phyloP scores from a whole-genome alignment of 2,113 vertebrate genomes.

The Scomber japonicus region DNA sequence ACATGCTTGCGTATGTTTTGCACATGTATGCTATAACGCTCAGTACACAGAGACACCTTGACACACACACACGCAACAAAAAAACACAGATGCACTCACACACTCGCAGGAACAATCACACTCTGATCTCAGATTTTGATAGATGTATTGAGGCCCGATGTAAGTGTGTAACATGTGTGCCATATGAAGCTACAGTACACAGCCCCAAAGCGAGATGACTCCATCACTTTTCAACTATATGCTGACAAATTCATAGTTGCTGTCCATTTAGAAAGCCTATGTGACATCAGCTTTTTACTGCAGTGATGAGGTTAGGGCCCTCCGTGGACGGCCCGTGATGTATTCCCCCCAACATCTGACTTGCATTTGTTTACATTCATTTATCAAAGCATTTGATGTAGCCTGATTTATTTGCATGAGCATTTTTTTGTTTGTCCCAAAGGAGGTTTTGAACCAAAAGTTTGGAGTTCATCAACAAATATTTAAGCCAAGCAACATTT shows the following conservation, averaged over 20 bases:
- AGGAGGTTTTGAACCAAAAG: conserved; percentile 59
- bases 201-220: conserved; percentile 67
- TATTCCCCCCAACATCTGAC: conserved; percentile 67
- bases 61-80: conserved; percentile 40
- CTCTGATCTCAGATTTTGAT: conserved; percentile 69
- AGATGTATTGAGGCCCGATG: conserved; percentile 55
- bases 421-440: conserved; percentile 62
- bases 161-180: conserved; percentile 63
- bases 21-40: conserved; percentile 60
- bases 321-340: conserved; percentile 31
- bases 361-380: conserved; percentile 76
- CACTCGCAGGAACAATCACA: conserved; percentile 46
- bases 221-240: conserved; percentile 47
- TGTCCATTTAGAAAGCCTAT: conserved; percentile 56
- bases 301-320: conserved; percentile 48
- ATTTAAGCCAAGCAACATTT: conserved; percentile 56
- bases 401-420: conserved; percentile 69
- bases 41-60: conserved; percentile 59
- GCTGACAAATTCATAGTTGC: conserved; percentile 55
- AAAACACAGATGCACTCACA: conserved; percentile 42
- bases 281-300: conserved; percentile 55
- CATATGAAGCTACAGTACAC: conserved; percentile 49
- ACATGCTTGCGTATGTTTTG: conserved; percentile 54
- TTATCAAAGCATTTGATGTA: conserved; percentile 68
- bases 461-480: conserved; percentile 68